Base-by-base conservation (phyloP, 92 coral and sea anemone genomes). In the Porites evermanni region DNA sequence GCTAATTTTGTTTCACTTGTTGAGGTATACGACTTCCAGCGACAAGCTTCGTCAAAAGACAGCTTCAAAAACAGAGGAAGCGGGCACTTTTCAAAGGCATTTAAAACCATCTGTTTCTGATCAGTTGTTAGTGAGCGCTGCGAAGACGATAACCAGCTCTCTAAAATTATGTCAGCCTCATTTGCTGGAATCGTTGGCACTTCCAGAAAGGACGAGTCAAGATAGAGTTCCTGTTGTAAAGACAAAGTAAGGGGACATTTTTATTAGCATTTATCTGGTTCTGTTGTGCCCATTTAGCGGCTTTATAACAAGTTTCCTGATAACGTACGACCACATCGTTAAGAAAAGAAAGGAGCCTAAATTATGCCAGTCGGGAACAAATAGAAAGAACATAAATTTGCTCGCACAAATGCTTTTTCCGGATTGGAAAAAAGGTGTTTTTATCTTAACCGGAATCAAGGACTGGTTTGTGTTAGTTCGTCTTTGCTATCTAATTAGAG, bases 21-120 rank as follows among this genome's bases (percentile, higher is more conserved):
- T 7, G 92, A 90, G n/a, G 95, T 90, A 90, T 93, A 97, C 0
- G 99, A 97, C 68, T 95, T 97, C 99, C 99, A 97, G 71, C 99
- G 91, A 88, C 87, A 80, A 72, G 99, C 98, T 78, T 95, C 98
- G 68, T 95, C 98, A 78, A 97, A 97, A 16, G 96, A 92, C 29
- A 97, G 91, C 78, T 91, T 97, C 26, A 97, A 94, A 79, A 88
- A 95, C 64, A 97, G 75, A 8, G 99, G 99, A 67, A 97, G 64
- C 5, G 93, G 98, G 80, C 99, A 97, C 56, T 90, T 81, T 58
- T 86, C 79, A 74, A 97, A 97, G 59, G 91, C 91, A 53, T 91
- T 85, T 51, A 96, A 69, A n/a, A 96, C 91, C 20, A 61, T 65
- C 17, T 87, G 84, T 11, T 92, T 89, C 81, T 96, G 98, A 63